A percentile compares a stretch with the other conserved stretches of the same genome.
phyloP scores from a whole-genome alignment of 1,140 invertebrate genomes.

The Drosophila simulans region DNA sequence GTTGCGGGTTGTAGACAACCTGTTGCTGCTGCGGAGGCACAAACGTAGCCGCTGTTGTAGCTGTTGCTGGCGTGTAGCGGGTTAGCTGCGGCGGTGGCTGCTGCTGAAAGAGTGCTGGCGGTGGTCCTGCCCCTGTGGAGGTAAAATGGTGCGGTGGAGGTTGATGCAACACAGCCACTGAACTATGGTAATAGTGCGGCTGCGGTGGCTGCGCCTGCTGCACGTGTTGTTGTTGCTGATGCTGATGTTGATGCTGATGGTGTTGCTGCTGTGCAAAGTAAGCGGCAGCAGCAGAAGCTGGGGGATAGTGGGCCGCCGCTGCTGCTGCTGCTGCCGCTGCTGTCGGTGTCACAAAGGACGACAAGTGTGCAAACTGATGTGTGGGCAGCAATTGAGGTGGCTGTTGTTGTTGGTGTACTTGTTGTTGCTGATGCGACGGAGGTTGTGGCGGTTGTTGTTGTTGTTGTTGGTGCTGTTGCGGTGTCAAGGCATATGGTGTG shows the following conservation, averaged over 20 bases:
- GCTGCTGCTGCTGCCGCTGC: conserved; percentile 38
- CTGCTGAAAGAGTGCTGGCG: conserved; percentile 65
- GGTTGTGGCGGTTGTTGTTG: conserved; percentile 29
- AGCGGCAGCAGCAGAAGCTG: conserved; percentile 59
- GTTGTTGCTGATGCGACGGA: conserved; percentile 32
- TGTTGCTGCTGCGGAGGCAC: conserved; percentile 67
- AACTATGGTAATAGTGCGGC: conserved; percentile 73
- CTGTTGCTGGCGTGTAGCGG: conserved; percentile 52
- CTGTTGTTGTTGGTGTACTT: conserved; percentile 22
- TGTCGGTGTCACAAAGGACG: conserved; percentile 67
- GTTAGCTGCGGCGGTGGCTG: conserved; percentile 50
- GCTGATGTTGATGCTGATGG: conserved; percentile 56
- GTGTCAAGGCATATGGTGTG: conserved; percentile 55
- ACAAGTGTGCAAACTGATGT: conserved; percentile 73
- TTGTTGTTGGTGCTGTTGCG: conserved; percentile 50
- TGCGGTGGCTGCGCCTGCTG: conserved; percentile 52
- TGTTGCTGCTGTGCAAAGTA: conserved; percentile 66
- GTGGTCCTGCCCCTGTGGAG: conserved; percentile 71
- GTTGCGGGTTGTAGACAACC: conserved; percentile 50
- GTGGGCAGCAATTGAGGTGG: conserved; percentile 54
- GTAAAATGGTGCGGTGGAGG: conserved; percentile 73
- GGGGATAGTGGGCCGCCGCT: conserved; percentile 59
- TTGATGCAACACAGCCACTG: conserved; percentile 66
- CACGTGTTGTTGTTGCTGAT: conserved; percentile 51
- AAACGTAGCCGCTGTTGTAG: conserved; percentile 61